Evolutionary conservation across 53 echinoderm and acorn worm genomes (phyloP).

Genomic region (Pentamera pediparva): DNA sequence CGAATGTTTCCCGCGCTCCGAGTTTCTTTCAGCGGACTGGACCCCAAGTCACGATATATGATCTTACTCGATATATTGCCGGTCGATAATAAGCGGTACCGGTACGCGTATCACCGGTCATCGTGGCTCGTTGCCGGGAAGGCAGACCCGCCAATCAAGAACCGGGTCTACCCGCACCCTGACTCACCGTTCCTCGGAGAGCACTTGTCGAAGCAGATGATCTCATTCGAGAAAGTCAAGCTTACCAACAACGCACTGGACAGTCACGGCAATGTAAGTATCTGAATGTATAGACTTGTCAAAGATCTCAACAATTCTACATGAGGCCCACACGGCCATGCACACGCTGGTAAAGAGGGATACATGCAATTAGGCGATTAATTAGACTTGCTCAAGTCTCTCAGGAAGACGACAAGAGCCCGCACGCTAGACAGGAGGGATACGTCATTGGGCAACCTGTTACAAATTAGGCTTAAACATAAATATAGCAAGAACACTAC

Average conservation of each 20-base stretch:
- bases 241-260: conserved; percentile 94
- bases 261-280: conserved; percentile 90
- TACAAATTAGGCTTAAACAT: no score
- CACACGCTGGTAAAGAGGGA: no score
- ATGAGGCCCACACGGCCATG: no score
- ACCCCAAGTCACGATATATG: conserved; percentile 66
- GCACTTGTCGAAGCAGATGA: conserved; percentile 79
- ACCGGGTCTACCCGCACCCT: conserved; percentile 68
- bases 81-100: conserved; percentile 86
- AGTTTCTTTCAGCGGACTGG: conserved; percentile 73
- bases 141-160: conserved; percentile 76
- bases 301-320: no score
- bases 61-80: conserved; percentile 85
- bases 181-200: conserved; percentile 85
- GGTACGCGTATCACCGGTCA: conserved; percentile 96
- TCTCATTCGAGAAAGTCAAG: conserved; percentile 97
- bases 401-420: no score
- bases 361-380: no score
- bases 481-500: no score
- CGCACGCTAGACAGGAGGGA: no score
- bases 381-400: no score
- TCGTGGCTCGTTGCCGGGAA: conserved; percentile 97
- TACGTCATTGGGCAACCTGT: no score
- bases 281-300: no score
- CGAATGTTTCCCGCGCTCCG: conserved; percentile 97